These are phyloP conservation scores for Athripsodes cinereus DNA, from an alignment of 2,888 invertebrate genomes.

Conservation along the genomic window DNA sequence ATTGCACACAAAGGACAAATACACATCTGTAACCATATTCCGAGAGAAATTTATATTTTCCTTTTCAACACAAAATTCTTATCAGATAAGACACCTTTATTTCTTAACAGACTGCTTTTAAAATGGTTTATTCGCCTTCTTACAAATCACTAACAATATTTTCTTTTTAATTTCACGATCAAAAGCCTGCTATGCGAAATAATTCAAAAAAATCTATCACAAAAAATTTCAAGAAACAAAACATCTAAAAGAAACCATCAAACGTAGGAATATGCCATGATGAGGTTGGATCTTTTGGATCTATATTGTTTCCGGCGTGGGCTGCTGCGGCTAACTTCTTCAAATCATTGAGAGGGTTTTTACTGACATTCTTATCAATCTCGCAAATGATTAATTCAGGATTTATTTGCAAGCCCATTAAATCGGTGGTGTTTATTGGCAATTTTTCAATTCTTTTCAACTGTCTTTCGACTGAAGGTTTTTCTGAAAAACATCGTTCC, in stretches of 20 bases:
- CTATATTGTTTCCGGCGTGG: not conserved
- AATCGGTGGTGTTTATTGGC: not conserved
- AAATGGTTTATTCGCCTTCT: too few species aligned
- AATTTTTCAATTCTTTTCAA: slow-evolving; percentile 11
- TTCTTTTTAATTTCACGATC: too few species aligned
- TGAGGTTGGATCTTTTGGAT: slow-evolving; percentile 12
- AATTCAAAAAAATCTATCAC: too few species aligned
- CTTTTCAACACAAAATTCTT: too few species aligned
- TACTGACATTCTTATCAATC: not conserved
- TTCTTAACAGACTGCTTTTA: too few species aligned
- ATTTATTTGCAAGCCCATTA: not conserved
- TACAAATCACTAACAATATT: too few species aligned
- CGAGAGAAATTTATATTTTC: too few species aligned
- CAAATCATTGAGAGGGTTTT: not conserved
- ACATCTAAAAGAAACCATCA: slow-evolving; percentile 20
- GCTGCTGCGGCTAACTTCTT: not conserved
- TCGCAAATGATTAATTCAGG: slow-evolving; percentile 4
- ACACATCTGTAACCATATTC: too few species aligned
- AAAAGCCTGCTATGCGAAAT: too few species aligned
- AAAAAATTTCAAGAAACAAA: not conserved
- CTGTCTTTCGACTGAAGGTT: slow-evolving; percentile 2
- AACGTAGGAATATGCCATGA: slow-evolving; percentile 24
- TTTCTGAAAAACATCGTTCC: not conserved
- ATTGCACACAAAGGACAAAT: too few species aligned
- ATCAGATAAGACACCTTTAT: too few species aligned